These are phyloP conservation scores for Brenthis hecate DNA, from an alignment of 2,888 invertebrate species.

Conservation along the genomic window DNA sequence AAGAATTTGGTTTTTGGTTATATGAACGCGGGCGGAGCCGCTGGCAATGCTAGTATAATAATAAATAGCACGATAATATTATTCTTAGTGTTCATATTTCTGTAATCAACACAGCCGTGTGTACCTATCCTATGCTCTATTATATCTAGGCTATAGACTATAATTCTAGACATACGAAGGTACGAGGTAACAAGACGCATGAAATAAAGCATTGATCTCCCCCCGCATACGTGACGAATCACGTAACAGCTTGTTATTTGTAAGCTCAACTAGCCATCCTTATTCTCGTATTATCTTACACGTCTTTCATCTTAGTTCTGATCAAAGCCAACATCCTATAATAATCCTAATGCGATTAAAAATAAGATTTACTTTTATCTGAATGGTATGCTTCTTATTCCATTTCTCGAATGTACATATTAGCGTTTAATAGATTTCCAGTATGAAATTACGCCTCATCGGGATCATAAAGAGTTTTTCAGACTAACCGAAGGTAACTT, in stretches of 20 bases:
- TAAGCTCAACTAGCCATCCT: conserved; percentile 38
- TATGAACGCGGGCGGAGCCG: no score
- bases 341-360: background rate
- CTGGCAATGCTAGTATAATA: no score
- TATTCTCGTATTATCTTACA: conserved; percentile 25
- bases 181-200: conserved; percentile 32
- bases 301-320: conserved; percentile 26
- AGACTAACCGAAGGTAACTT: no score
- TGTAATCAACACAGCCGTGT: no score
- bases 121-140: conserved; percentile 1
- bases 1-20: no score
- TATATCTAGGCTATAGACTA: conserved; percentile 2
- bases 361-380: background rate
- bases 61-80: no score
- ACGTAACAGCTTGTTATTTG: conserved; percentile 40
- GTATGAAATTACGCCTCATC: conserved; percentile 32
- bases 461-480: conserved; percentile 18
- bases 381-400: conserved; percentile 8
- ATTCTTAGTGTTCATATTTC: no score
- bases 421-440: conserved; percentile 33
- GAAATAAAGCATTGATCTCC: conserved; percentile 32
- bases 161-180: conserved; percentile 16
- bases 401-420: conserved; percentile 13
- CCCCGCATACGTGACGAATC: conserved; percentile 39
- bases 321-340: background rate